Evolutionary conservation across 2,888 invertebrate genomes (phyloP).

Genomic region (Acleris cristana): DNA sequence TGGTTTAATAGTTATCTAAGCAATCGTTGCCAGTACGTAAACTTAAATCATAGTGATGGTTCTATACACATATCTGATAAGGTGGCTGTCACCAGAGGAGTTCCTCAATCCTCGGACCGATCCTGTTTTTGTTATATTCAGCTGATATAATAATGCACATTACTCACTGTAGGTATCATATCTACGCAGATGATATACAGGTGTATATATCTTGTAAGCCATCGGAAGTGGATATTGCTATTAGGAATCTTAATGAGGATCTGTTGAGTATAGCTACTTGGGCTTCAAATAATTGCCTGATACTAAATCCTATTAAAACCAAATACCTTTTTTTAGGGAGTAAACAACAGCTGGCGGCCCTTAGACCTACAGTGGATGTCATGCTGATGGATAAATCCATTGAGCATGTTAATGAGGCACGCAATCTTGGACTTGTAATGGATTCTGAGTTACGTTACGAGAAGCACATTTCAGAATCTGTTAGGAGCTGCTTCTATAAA

Average conservation of each 20-base stretch:
- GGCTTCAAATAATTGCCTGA: no score
- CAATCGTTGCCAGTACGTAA: no score
- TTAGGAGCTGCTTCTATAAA: neutral
- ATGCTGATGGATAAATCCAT: neutral
- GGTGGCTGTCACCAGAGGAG: constrained; percentile 11
- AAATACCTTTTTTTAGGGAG: constrained; percentile 4
- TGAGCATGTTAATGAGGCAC: neutral
- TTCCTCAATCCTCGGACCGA: constrained; percentile 37
- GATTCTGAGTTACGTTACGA: neutral
- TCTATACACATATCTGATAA: neutral
- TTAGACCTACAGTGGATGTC: neutral
- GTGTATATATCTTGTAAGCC: constrained; percentile 31
- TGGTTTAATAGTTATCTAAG: no score
- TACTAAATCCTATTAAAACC: constrained; percentile 9
- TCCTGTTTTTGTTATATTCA: constrained; percentile 38
- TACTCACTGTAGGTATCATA: constrained; percentile 29
- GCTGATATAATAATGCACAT: constrained; percentile 29
- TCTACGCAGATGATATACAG: constrained; percentile 39
- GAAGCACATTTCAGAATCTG: neutral
- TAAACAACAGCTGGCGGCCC: neutral
- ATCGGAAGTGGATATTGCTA: constrained; percentile 4
- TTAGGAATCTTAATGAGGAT: constrained; percentile 30
- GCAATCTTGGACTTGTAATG: constrained; percentile 9
- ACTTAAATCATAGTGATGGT: neutral
- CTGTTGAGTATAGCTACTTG: constrained; percentile 23